Base-by-base conservation (phyloP, 2,888 invertebrate species). In the Brassicogethes aeneus region DNA sequence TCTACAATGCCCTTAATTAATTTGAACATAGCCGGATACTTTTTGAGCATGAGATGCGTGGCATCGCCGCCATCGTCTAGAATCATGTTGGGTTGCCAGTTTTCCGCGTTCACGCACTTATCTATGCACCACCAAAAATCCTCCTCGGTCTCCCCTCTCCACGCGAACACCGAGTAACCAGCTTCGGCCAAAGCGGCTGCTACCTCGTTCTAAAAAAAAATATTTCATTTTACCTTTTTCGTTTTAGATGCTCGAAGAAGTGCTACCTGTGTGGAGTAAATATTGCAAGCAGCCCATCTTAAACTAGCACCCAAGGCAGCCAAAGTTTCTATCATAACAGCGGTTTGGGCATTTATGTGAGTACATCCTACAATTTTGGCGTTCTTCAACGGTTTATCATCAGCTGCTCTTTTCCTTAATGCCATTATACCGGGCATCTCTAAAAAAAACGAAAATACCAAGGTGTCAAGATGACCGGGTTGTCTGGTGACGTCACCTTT, bases 51-150 rank as follows among this genome's bases (percentile, higher is more conserved):
- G 43, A 93, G 76, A 68, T 95, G 93, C 0, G 95, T 95, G 31
- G 94, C 92, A 70, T 96, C 96, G 0, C 96, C 96, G 0, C 96
- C 96, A 65, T 96, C 95, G 62, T 96, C 96, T 47, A 96, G 71
- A 57, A 96, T 94, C 89, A 96, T 92, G 68, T 97, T 97, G 2
- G 96, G 95, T 60, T 92, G 91, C 96, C 96, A 97, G 57, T 83
- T 81, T 52, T 90, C 87, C 0, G 84, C 79, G 53, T 89, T 89
- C 2, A 96, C 84, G 66, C 95, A 94, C 61, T 88, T 88, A 69
- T 96, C 95, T 56, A 96, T 96, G 64, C 94, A 94, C 95, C 95
- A 96, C 96, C 96, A 96, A 70, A 96, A 96, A 58, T 96, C 96
- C 62, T 96, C 95, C 65, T 96, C 96, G 3, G 91, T 90, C 68